Evolutionary conservation across 2,113 vertebrate genomes (phyloP), one percentile per base, ranked within the genome.

Genomic region (Phalacrocorax pelagicus): DNA sequence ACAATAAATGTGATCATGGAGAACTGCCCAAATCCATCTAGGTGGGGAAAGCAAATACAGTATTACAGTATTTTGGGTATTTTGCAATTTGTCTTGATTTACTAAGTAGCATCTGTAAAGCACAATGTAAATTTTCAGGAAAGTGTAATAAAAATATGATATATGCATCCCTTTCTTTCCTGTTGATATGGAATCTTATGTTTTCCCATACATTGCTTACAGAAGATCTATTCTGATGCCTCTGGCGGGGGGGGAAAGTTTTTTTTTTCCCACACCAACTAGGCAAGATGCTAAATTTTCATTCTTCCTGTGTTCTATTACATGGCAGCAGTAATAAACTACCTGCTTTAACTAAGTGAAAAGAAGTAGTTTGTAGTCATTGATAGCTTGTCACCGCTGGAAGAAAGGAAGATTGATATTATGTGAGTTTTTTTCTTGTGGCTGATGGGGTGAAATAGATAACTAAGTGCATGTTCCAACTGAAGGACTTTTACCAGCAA

Each of bases 261-360:
- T 0, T 0, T 4, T 20, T 54, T 58, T 65, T 52, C 19, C 12
- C 6, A 1, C 8, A 62, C 57, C 54, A 30, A 65, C 12, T 12
- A 69, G 32, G 49, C 36, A 87, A 49, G 16, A 44, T 67, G 15
- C 70, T 79, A 63, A 40, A 59, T 90, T 92, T 75, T 79, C 23
- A 5, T 72, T 88, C 22, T 74, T 85, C 22, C 44, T n/a, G 6
- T 74, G 34, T 79, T 94, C 75, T 58, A 27, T 86, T 88, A 67
- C 36, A 13, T 44, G 70, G 22, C 23, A 57, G 18, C 36, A 42
- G 42, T 66, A 81, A 77, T 57, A 72, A 34, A 47, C 80, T 36
- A 47, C 18, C 26, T 57, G 12, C 23, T 91, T 86, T 73, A 62
- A 52, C 14, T 32, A 54, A 9, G 26, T 84, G 73, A 67, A 47